phyloP scores from a whole-genome alignment of 2,797 vertebrate genomes.

The Notoglanidium macrostoma region DNA sequence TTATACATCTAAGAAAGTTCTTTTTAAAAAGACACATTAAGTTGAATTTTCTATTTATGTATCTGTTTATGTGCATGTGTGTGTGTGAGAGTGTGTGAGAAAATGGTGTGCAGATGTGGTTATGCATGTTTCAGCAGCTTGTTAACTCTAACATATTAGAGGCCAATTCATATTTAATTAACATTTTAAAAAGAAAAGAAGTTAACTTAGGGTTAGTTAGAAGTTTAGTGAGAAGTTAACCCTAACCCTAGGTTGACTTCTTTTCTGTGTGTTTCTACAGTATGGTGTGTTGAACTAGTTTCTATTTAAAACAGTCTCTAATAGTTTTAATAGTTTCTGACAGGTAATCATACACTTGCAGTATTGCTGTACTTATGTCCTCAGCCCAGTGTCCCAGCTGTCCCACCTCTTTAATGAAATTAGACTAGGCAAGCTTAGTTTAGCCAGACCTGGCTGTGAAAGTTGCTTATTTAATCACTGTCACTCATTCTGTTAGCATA shows the following conservation, averaged over 20 bases:
- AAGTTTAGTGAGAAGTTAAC: too few species aligned
- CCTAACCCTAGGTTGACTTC: too few species aligned
- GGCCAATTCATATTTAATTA: not conserved
- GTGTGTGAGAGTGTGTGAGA: conserved; percentile 8
- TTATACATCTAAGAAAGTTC: not conserved
- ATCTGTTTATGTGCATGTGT: conserved; percentile 11
- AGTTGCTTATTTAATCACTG: not conserved
- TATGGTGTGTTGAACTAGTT: too few species aligned
- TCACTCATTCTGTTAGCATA: not conserved
- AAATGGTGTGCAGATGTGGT: not conserved
- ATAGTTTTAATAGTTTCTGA: not conserved
- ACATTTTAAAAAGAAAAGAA: not conserved
- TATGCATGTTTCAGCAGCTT: not conserved
- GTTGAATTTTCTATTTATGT: not conserved
- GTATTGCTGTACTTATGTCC: not conserved
- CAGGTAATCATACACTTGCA: not conserved
- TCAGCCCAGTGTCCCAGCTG: not conserved
- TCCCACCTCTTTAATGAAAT: not conserved
- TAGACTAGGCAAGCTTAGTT: not conserved
- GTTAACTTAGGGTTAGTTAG: not conserved
- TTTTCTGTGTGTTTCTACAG: too few species aligned
- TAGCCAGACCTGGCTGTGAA: not conserved
- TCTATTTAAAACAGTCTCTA: not conserved
- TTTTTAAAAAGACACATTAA: not conserved
- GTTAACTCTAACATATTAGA: conserved; percentile 11